Evolutionary conservation across 64 coral and sea anemone species (phyloP).

Genomic region (Dendronephthya gigantea): DNA sequence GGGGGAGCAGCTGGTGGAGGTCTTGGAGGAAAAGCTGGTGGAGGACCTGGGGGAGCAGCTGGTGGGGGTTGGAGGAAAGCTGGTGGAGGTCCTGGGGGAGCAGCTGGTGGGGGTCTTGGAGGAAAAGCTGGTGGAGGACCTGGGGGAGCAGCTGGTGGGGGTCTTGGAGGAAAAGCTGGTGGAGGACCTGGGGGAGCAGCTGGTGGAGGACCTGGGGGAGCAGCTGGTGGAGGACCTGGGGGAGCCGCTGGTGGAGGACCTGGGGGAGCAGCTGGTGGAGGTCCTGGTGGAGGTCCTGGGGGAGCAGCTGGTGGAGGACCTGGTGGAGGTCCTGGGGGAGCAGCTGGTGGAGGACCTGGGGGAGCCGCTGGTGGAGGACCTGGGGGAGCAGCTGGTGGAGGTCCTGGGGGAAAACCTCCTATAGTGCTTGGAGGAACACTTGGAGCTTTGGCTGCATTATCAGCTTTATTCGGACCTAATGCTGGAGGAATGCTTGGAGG

Average conservation of each 20-base stretch:
- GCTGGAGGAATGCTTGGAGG: background rate
- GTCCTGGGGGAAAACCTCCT: background rate
- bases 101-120: background rate
- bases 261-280: background rate
- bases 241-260: background rate
- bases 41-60: background rate
- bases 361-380: background rate
- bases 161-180: background rate
- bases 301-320: background rate
- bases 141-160: background rate
- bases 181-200: background rate
- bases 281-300: background rate
- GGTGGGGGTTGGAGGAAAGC: background rate
- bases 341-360: background rate
- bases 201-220: background rate
- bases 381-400: background rate
- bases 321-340: constrained; percentile 2
- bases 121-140: background rate
- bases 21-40: background rate
- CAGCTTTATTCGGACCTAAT: background rate
- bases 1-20: constrained; percentile 27
- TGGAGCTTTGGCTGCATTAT: constrained; percentile 6
- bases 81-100: background rate
- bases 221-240: background rate
- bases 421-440: background rate